Evolutionary conservation across 2,797 vertebrate species (phyloP), one percentile per base, ranked within the genome.

Genomic region (Notolabrus celidotus): DNA sequence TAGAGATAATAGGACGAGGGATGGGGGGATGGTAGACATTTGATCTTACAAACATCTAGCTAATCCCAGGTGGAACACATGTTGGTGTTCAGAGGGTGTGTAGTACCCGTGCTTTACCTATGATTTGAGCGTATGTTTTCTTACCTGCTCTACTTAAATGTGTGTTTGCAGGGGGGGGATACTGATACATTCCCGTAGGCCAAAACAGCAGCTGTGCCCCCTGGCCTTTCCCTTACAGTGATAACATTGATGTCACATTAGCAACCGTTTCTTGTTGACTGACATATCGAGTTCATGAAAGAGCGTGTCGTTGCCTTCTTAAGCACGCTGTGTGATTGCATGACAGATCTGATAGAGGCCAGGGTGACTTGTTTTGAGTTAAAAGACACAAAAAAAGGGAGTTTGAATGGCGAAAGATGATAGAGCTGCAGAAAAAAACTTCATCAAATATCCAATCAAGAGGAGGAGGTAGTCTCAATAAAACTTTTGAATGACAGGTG

Each of bases 51-150:
- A 91, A 88, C 86, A 89, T 88, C 65, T 64, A 79, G 73, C 67
- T 93, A 91, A 92, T 93, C 90, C 84, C 79, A 93, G 89, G 90
- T 92, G 86, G 83, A 89, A 88, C 85, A 78, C 70, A 70, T 82
- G 81, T 74, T 71, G n/a, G 46, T 42, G 34, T 67, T 80, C 47
- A 77, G 70, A 72, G 42, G 42, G 36, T 38, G 36, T 49, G 41
- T 23, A 41, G 45, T 27, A 45, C 49, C 34, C 10, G 2, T 43
- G 45, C 34, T 19, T 45, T 11, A 23, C 8, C 39, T 47, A 19
- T 55, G 45, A 43, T 17, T 61, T 45, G 9, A 7, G 22, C 43
- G 36, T 56, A 22, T 58, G 53, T 42, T 53, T 77, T 31, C n/a
- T 19, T 49, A 67, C 58, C 64, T 65, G 62, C 34, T 77, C 25